Evolutionary conservation across 2,113 vertebrate genomes (phyloP).

Genomic region (Columbina picui): DNA sequence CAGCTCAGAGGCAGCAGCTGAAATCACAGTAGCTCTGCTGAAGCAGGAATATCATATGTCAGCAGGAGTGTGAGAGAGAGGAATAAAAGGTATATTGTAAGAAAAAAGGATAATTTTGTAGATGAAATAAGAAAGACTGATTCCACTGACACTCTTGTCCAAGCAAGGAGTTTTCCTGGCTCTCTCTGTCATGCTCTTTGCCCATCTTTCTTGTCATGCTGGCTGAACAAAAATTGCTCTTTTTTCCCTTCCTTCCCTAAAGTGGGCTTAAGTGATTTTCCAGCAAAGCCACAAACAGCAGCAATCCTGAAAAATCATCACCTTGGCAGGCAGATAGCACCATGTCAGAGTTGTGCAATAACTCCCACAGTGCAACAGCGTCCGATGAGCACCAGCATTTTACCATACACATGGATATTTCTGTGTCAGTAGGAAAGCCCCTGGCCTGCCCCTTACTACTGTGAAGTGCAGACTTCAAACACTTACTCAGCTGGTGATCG

Average conservation of each 20-base stretch:
- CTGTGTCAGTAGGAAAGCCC: not conserved
- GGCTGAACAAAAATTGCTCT: not conserved
- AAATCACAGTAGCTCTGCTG: not conserved
- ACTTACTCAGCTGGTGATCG: accelerated
- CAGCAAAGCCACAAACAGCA: not conserved
- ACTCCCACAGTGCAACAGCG: accelerated
- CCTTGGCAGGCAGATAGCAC: not conserved
- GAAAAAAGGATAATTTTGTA: not conserved
- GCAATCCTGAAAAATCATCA: not conserved
- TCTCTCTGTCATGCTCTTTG: not conserved
- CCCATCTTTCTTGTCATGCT: not conserved
- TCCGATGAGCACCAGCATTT: not conserved
- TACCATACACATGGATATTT: not conserved
- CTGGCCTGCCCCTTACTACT: not conserved
- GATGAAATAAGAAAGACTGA: not conserved
- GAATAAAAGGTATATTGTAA: not conserved
- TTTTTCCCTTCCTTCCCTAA: not conserved
- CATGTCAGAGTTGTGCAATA: not conserved
- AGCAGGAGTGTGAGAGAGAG: not conserved
- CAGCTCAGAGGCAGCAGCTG: not conserved
- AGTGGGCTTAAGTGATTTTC: not conserved
- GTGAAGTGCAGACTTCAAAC: not conserved
- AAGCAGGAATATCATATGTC: not conserved
- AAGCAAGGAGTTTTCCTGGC: not conserved
- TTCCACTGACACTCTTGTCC: not conserved